Conservation (phyloP, 2,888 invertebrate species). For the Monochamus alternatus region DNA sequence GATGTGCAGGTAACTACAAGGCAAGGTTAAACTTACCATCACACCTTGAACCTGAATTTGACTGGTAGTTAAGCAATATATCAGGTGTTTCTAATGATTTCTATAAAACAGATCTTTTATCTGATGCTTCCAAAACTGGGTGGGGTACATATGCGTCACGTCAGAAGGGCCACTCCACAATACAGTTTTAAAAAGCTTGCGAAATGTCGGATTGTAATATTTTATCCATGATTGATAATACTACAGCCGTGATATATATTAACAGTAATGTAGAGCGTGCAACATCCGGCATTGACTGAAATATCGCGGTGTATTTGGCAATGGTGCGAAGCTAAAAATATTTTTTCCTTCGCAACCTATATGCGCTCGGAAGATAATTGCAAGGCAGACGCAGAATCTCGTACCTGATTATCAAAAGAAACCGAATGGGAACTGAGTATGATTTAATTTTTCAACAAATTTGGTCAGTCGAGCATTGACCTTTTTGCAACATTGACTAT, state of each 20-base stretch:
- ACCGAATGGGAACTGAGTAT: constrained; percentile 10
- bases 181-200: neutral
- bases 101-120: neutral
- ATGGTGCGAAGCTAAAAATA: neutral
- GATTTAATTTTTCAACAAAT: neutral
- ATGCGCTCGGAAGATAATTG: neutral
- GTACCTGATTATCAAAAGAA: neutral
- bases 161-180: neutral
- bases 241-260: neutral
- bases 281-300: neutral
- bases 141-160: neutral
- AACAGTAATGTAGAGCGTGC: constrained; percentile 3
- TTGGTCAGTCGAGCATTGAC: constrained; percentile 30
- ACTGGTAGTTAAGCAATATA: too few relatives aligned
- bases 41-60: too few relatives aligned
- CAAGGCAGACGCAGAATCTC: constrained; percentile 4
- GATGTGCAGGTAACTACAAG: neutral
- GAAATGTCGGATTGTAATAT: neutral
- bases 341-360: constrained; percentile 2
- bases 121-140: neutral
- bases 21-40: too few relatives aligned
- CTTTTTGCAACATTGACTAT: constrained; percentile 43
- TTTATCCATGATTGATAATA: neutral
- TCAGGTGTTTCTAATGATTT: neutral
- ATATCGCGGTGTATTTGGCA: neutral